Conservation (phyloP, 2,797 vertebrate species). For the Poecilia gillii region DNA sequence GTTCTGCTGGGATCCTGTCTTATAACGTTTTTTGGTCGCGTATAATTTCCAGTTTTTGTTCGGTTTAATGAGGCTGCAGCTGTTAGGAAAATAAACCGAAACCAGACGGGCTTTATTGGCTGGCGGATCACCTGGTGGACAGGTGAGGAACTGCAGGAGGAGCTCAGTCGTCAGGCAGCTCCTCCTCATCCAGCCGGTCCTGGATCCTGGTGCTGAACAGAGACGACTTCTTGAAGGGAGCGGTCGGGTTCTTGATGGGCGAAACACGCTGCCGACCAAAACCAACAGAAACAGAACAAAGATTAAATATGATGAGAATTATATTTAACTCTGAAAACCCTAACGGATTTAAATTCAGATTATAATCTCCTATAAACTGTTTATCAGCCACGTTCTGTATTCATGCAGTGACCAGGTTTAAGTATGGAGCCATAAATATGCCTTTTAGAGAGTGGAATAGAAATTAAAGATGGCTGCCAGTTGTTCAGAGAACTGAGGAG, state of each 20-base stretch:
- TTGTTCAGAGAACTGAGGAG: too few species aligned
- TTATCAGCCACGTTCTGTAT: neutral
- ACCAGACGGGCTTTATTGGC: neutral
- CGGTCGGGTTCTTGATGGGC: constrained; percentile 14
- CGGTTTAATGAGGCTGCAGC: neutral
- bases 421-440: too few species aligned
- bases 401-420: too few species aligned
- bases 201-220: constrained; percentile 77
- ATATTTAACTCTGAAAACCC: neutral
- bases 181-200: constrained; percentile 64
- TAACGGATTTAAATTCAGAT: neutral
- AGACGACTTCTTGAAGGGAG: constrained; percentile 76
- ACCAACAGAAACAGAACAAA: neutral
- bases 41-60: neutral
- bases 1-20: neutral
- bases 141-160: constrained; percentile 1
- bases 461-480: too few species aligned
- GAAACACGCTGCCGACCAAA: constrained; percentile 74
- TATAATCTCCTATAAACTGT: neutral
- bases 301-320: neutral
- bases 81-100: neutral
- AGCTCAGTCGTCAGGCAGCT: constrained; percentile 48
- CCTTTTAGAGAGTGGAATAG: too few species aligned
- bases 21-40: neutral
- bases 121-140: constrained; percentile 13